A percentile compares a stretch with the other conserved stretches of the same genome.
Evolutionary conservation across 1,140 invertebrate genomes (phyloP).

Genomic region (Saccostrea glomerata): DNA sequence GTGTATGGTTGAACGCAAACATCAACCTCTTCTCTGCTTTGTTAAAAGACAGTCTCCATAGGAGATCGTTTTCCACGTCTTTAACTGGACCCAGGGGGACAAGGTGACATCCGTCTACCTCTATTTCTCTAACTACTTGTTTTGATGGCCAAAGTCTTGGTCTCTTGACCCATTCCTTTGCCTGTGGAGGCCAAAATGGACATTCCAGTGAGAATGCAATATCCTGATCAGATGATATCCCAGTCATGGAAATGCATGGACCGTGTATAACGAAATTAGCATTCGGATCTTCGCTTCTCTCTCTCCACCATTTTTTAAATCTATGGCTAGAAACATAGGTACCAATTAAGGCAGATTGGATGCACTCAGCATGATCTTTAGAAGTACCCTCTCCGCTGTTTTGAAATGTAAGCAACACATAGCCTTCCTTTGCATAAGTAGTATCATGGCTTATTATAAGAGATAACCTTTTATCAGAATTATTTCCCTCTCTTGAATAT

Average conservation of each 20-base stretch:
- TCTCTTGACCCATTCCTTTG: conserved; percentile 20
- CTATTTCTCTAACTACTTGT: background rate
- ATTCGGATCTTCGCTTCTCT: background rate
- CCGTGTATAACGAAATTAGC: background rate
- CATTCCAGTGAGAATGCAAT: conserved; percentile 11
- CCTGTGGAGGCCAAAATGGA: conserved; percentile 19
- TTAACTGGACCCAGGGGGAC: conserved; percentile 8
- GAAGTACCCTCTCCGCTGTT: background rate
- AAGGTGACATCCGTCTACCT: conserved; percentile 40
- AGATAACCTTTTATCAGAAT: background rate
- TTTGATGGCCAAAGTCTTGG: conserved; percentile 35
- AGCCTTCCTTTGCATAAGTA: background rate
- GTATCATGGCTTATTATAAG: background rate
- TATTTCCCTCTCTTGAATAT: background rate
- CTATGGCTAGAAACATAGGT: background rate
- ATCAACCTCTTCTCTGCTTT: conserved; percentile 36
- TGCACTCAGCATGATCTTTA: background rate
- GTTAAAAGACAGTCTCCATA: conserved; percentile 48
- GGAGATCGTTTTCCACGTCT: background rate
- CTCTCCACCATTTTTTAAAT: conserved; percentile 1
- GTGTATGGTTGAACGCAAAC: conserved; percentile 45
- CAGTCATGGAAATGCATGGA: background rate
- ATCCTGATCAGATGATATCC: background rate
- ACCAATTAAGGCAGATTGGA: background rate
- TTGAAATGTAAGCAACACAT: background rate